Percentiles rank a stretch among this genome's conserved stretches.
Evolutionary conservation across 2,797 vertebrate genomes (phyloP).

Genomic region (Myripristis murdjan): DNA sequence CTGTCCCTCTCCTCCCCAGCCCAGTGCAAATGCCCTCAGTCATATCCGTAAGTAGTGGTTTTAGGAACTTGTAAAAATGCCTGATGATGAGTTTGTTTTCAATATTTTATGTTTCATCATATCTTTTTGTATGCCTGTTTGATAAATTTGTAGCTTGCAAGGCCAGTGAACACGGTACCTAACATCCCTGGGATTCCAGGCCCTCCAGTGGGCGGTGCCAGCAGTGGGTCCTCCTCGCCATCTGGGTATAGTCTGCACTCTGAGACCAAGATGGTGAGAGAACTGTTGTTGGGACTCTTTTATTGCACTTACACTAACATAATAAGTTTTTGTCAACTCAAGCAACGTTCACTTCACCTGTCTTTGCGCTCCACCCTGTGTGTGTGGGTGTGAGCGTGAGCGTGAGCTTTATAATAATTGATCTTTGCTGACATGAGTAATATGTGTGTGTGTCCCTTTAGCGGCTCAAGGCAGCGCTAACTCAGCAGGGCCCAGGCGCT

Average conservation of each 20-base stretch:
- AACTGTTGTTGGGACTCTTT: no score
- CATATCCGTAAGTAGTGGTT: constrained; percentile 91
- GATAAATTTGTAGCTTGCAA: constrained; percentile 86
- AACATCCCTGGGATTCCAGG: constrained; percentile 97
- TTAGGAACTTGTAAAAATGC: not conserved
- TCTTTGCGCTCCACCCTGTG: no score
- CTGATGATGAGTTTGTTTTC: not conserved
- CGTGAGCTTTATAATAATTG: not conserved
- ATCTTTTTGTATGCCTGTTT: constrained; percentile 28
- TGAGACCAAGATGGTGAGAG: constrained; percentile 93
- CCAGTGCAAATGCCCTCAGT: constrained; percentile 96
- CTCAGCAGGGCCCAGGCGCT: constrained; percentile 87
- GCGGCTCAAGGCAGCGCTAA: constrained; percentile 95
- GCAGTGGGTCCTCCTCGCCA: constrained; percentile 89
- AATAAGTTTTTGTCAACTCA: no score
- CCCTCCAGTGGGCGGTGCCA: constrained; percentile 88
- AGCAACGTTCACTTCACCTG: not conserved
- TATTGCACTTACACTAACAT: no score
- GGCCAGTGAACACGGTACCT: constrained; percentile 92
- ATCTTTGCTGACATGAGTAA: constrained; percentile 3
- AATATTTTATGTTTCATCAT: not conserved
- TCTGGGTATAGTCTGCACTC: constrained; percentile 89
- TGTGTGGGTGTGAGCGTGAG: no score
- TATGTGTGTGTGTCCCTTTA: constrained; percentile 73
- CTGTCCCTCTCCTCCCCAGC: constrained; percentile 93